phyloP scores from a whole-genome alignment of 2,888 invertebrate genomes.

The Bugulina stolonifera region DNA sequence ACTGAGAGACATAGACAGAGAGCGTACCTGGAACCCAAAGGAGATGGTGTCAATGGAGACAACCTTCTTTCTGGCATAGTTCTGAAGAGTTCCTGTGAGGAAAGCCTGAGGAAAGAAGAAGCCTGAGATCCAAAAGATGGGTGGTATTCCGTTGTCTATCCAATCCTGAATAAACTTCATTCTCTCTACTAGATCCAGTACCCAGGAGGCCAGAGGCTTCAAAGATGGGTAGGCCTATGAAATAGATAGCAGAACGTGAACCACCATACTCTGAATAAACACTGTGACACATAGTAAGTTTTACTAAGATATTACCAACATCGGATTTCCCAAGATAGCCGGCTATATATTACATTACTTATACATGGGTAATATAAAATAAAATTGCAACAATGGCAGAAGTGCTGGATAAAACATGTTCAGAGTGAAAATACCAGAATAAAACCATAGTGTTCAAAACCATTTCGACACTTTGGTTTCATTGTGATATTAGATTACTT shows the following conservation, averaged over 20 bases:
- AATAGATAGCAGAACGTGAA: background rate
- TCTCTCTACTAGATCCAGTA: conserved; percentile 46
- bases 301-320: no score
- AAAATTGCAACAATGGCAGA: background rate
- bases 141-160: conserved; percentile 51
- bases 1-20: no score
- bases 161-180: conserved; percentile 50
- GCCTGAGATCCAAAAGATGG: conserved; percentile 58
- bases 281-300: no score
- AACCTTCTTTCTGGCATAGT: conserved; percentile 50
- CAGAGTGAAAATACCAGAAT: no score
- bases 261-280: no score
- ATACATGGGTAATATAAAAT: background rate
- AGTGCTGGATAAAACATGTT: background rate
- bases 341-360: no score
- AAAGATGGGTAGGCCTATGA: conserved; percentile 52
- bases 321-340: no score
- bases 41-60: conserved; percentile 53
- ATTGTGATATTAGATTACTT: no score
- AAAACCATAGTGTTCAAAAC: no score
- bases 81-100: conserved; percentile 54
- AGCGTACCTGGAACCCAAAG: conserved; percentile 50
- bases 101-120: conserved; percentile 56
- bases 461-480: no score
- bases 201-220: conserved; percentile 53